phyloP scores from a whole-genome alignment of 2,888 invertebrate species.

The Chrysolina oricalcia region DNA sequence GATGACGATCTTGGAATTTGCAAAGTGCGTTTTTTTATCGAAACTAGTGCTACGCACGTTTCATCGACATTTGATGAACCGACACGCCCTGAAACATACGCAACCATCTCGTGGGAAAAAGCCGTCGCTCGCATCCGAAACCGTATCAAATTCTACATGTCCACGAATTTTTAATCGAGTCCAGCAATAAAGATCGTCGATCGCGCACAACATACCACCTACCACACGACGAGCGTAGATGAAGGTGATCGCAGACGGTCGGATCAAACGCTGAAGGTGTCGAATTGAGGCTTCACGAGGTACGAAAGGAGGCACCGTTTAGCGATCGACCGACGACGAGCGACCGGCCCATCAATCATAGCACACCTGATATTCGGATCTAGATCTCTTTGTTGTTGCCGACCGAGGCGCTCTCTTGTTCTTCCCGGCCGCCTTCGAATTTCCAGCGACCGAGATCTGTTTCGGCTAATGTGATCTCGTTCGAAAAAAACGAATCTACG shows the following conservation, averaged over 20 bases:
- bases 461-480: constrained; percentile 5
- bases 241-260: constrained; percentile 59
- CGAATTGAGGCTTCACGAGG: constrained; percentile 69
- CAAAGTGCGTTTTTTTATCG: too few relatives aligned
- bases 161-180: constrained; percentile 38
- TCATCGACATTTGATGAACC: too few relatives aligned
- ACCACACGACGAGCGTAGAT: constrained; percentile 66
- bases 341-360: constrained; percentile 69
- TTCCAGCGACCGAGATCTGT: not conserved
- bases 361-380: constrained; percentile 68
- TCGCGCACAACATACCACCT: constrained; percentile 62
- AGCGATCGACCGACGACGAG: constrained; percentile 54
- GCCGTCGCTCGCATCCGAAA: not conserved
- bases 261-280: constrained; percentile 69
- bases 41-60: too few relatives aligned
- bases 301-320: constrained; percentile 58
- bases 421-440: constrained; percentile 16
- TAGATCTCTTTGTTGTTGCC: constrained; percentile 65
- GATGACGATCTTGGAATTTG: too few relatives aligned
- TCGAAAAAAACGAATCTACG: not conserved
- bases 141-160: constrained; percentile 30
- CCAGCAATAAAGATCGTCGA: constrained; percentile 50
- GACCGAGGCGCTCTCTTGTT: constrained; percentile 29
- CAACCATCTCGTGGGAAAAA: not conserved
- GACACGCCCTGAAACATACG: not conserved